Base-by-base conservation (phyloP, 2,797 vertebrate species). In the Sebastes miniatus region DNA sequence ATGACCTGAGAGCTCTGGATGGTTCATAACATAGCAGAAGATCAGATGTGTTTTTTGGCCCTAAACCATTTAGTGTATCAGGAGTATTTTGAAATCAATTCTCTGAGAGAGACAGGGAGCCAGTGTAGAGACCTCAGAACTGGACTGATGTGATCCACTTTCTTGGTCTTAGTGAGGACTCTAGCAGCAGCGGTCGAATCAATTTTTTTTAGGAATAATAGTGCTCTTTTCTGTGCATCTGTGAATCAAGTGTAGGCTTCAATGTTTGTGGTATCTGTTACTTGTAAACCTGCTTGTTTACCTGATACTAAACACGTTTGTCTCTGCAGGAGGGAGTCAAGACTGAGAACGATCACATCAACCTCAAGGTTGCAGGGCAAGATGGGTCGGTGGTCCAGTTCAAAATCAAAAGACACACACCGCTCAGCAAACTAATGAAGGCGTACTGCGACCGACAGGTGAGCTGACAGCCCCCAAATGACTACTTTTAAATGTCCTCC, bases 391-490 rank as follows among this genome's bases (percentile, higher is more conserved):
- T 98, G 91, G 97, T 98, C 92, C 97, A 97, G 92, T 99, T 99
- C 89, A 97, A 99, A 93, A 98, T 98, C 87, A 99, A 98, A 93
- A 95, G 97, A 83, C 98, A 98, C 94, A 97, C 97, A 14, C 97
- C 97, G 0, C 96, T 99, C 90, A 97, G 96, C 95, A 98, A 97
- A 96, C 95, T 98, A 84, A 98, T 99, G 98, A 97, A 97, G 94
- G 98, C 96, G 0, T 97, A 98, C 93, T 99, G 98, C 77, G 97
- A 98, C 95, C 96, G 97, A 91, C 97, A 98, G 98, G 98, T 98
- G 88, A 84, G 92, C 52, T 22, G 4, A 58, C 47, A 16, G 8
- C 12, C 27, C 12, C 27, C 6, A 5, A 8, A 29, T 43, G 6
- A 56, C 74, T 24, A 6, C 20, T 24, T 3, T 62, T 31, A 3